Evolutionary conservation across 1,140 invertebrate species (phyloP).

Genomic region (Drosophila murphyi): DNA sequence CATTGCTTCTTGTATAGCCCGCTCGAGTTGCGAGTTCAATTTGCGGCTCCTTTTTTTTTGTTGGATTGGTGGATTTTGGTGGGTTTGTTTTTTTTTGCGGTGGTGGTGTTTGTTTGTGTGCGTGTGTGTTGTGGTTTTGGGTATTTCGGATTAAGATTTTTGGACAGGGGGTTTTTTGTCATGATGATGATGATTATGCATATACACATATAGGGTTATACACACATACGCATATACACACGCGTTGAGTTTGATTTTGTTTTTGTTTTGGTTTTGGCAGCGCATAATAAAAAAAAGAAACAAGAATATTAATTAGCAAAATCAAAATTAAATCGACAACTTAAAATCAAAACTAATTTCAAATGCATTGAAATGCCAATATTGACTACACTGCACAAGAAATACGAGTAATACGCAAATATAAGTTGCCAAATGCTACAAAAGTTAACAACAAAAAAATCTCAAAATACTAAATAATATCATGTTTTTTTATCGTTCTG

Average conservation of each 20-base stretch:
- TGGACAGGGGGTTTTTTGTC: constrained; percentile 38
- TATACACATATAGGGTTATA: constrained; percentile 61
- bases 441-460: constrained; percentile 11
- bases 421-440: constrained; percentile 32
- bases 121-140: constrained; percentile 56
- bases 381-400: constrained; percentile 34
- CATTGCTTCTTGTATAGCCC: constrained; percentile 96
- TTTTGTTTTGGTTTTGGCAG: constrained; percentile 56
- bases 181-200: constrained; percentile 59
- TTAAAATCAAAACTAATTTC: constrained; percentile 73
- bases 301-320: constrained; percentile 80
- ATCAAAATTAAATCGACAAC: constrained; percentile 55
- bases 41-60: constrained; percentile 90
- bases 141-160: constrained; percentile 42
- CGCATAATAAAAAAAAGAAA: constrained; percentile 76
- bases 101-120: constrained; percentile 34
- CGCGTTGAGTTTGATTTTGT: constrained; percentile 59
- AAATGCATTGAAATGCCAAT: constrained; percentile 66
- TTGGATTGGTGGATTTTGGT: constrained; percentile 38
- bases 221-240: constrained; percentile 40
- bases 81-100: constrained; percentile 23
- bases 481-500: background rate
- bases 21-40: constrained; percentile 94
- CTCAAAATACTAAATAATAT: constrained; percentile 15
- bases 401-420: constrained; percentile 32